Percentiles rank a stretch among this genome's conserved stretches.
Conservation (phyloP, 1,140 invertebrate species). For the Leptinotarsa defecta region DNA sequence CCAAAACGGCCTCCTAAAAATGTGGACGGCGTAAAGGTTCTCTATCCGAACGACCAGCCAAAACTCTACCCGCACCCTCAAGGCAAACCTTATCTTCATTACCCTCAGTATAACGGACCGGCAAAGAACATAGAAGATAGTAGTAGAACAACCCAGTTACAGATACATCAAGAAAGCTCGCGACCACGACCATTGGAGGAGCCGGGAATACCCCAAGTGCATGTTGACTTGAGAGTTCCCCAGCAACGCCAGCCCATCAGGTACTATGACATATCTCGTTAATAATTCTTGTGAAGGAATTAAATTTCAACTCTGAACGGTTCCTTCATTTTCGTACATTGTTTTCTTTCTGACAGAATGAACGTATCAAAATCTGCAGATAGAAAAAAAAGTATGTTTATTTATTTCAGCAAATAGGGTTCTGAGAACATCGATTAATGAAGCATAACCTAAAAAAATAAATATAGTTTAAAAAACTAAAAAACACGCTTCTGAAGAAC, state of each 20-base stretch:
- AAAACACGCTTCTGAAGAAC: too few species aligned
- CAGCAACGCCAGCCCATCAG: slow-evolving; percentile 40
- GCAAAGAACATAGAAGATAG: slow-evolving; percentile 54
- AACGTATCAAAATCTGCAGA: too few species aligned
- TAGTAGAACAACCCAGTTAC: slow-evolving; percentile 53
- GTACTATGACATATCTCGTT: not conserved
- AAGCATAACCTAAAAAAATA: too few species aligned
- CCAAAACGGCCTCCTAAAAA: slow-evolving; percentile 36
- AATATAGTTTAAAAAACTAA: too few species aligned
- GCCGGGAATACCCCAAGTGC: slow-evolving; percentile 52
- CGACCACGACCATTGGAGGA: slow-evolving; percentile 52
- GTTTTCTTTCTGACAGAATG: too few species aligned
- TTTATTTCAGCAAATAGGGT: too few species aligned
- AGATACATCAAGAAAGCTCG: slow-evolving; percentile 54
- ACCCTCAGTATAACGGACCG: slow-evolving; percentile 46
- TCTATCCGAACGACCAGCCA: slow-evolving; percentile 23
- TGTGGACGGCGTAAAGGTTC: slow-evolving; percentile 27
- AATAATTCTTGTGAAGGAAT: too few species aligned
- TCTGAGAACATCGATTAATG: too few species aligned
- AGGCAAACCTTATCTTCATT: slow-evolving; percentile 29
- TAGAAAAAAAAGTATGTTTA: too few species aligned
- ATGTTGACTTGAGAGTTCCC: slow-evolving; percentile 22
- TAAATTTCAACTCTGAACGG: too few species aligned
- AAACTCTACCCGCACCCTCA: slow-evolving; percentile 32
- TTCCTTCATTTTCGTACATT: too few species aligned